Conservation (phyloP, 2,888 invertebrate species). For the Lepetodrilus schrolli region DNA sequence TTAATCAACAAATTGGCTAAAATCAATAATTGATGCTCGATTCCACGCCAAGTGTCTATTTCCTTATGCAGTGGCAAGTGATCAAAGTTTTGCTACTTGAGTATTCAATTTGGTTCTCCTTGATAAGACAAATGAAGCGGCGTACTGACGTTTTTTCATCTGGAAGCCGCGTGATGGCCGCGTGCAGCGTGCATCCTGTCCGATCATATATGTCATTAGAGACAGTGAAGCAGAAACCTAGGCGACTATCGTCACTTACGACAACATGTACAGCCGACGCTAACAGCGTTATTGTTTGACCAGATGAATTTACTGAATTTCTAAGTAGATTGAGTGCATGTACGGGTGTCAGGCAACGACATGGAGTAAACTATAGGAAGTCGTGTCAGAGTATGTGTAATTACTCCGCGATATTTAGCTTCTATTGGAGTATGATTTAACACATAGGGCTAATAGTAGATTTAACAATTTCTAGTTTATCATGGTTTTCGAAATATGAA, state of each 20-base stretch:
- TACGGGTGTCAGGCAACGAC: too few relatives aligned
- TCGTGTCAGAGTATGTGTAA: too few relatives aligned
- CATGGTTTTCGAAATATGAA: too few relatives aligned
- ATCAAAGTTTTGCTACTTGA: constrained; percentile 19
- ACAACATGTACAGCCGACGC: not conserved
- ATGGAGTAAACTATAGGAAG: too few relatives aligned
- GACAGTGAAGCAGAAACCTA: not conserved
- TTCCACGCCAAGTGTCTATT: not conserved
- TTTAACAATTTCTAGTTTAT: too few relatives aligned
- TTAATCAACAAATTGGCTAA: constrained; percentile 26
- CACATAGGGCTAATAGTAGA: too few relatives aligned
- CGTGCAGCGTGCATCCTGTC: not conserved
- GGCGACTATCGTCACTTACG: not conserved
- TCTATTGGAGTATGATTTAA: too few relatives aligned
- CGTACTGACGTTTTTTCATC: not conserved
- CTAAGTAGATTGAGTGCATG: too few relatives aligned
- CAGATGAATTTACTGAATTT: too few relatives aligned
- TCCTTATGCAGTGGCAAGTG: not conserved
- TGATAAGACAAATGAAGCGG: constrained; percentile 13
- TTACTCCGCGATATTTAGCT: too few relatives aligned
- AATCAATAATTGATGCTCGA: constrained; percentile 22
- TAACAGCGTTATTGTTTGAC: too few relatives aligned
- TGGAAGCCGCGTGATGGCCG: not conserved
- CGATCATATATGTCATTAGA: not conserved
- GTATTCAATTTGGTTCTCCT: not conserved